Percentiles rank a stretch among this genome's conserved stretches.
Evolutionary conservation across 2,888 invertebrate genomes (phyloP).

Genomic region (Arrhopalites spinosus): DNA sequence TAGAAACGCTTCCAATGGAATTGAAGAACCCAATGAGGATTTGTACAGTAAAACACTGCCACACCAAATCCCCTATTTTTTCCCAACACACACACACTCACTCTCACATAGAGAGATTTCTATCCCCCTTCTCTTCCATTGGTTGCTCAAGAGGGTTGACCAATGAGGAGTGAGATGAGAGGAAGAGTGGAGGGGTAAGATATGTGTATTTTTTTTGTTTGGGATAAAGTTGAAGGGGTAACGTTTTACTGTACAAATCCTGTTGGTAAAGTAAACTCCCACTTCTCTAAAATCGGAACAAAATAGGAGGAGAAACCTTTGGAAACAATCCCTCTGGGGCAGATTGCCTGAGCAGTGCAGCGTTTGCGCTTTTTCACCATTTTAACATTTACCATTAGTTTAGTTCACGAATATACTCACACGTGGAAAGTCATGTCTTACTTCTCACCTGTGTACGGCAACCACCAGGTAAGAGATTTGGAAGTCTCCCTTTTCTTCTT

Average conservation of each 20-base stretch:
- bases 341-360: slow-evolving; percentile 36
- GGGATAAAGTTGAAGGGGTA: no score
- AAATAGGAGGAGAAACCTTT: slow-evolving; percentile 50
- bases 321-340: slow-evolving; percentile 38
- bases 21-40: no score
- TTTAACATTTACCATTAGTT: slow-evolving; percentile 15
- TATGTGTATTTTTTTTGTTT: no score
- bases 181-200: no score
- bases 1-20: slow-evolving; percentile 55
- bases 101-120: no score
- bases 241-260: no score
- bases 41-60: no score
- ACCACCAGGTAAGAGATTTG: slow-evolving; percentile 46
- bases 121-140: no score
- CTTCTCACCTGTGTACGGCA: slow-evolving; percentile 53
- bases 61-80: no score
- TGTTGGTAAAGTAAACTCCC: background rate
- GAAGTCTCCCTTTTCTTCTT: background rate
- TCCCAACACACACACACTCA: no score
- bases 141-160: no score
- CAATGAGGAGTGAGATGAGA: no score
- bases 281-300: slow-evolving; percentile 54
- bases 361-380: slow-evolving; percentile 40
- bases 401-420: slow-evolving; percentile 49
- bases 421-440: slow-evolving; percentile 55